Evolutionary conservation across 2,113 vertebrate genomes (phyloP).

Genomic region (Epinephelus lanceolatus): DNA sequence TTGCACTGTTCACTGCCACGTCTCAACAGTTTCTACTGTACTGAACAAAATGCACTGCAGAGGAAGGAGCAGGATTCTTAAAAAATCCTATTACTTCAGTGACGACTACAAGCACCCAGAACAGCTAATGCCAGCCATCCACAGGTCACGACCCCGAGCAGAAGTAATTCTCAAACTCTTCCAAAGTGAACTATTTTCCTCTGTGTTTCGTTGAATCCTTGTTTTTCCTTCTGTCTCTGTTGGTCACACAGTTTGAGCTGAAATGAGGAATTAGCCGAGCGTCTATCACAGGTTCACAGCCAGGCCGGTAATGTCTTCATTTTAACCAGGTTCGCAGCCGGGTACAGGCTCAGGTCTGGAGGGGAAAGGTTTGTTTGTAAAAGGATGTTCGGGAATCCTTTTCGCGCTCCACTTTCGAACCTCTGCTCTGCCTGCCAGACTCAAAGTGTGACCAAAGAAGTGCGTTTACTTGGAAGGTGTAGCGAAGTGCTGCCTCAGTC

Average conservation of each 20-base stretch:
- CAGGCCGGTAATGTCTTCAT: constrained; percentile 25
- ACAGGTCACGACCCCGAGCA: not conserved
- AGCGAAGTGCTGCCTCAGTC: constrained; percentile 12
- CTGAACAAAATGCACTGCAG: not conserved
- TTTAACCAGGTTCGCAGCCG: constrained; percentile 37
- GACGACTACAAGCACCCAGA: not conserved
- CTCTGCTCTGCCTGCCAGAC: constrained; percentile 45
- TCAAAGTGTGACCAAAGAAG: constrained; percentile 53
- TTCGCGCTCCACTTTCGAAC: constrained; percentile 61
- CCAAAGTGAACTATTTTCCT: not conserved
- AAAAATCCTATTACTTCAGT: not conserved
- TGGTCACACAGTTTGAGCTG: constrained; percentile 44
- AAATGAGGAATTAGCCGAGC: constrained; percentile 43
- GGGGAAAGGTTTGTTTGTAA: constrained; percentile 49
- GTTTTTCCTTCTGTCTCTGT: constrained; percentile 25
- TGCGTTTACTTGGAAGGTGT: constrained; percentile 17
- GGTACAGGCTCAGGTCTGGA: constrained; percentile 34
- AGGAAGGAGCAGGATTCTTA: not conserved
- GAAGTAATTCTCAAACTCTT: not conserved
- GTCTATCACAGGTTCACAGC: constrained; percentile 59
- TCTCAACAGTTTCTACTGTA: not conserved
- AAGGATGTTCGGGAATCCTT: constrained; percentile 57
- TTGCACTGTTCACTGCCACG: no score
- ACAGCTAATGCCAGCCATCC: not conserved
- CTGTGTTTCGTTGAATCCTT: constrained; percentile 1